Base-by-base conservation (phyloP, 2,888 invertebrate species). In the Steinernema scapterisci region DNA sequence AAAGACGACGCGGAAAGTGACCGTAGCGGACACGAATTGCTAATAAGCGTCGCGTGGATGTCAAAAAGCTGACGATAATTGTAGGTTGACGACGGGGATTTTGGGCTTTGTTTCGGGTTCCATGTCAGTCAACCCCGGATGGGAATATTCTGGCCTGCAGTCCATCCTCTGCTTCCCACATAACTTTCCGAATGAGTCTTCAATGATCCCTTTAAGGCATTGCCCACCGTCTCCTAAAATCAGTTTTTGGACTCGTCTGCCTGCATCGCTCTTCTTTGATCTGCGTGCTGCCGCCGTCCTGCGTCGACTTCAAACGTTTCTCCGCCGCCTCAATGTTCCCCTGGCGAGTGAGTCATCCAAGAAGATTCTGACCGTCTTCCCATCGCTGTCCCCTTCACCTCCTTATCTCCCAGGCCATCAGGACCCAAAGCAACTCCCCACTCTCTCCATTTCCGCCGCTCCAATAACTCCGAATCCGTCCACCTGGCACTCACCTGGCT, bases 31-130 rank as follows among this genome's bases (percentile, higher is more conserved):
- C 11, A 6, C 51, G 51, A 51, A 6, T 13, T 27, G 21, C 54
- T 54, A 54, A 54, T 54, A 19, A 21, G 54, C 54, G 25, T 54
- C 54, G 54, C 54, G 54, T 54, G 54, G 54, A 54, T 21, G 54
- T 54, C 54, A 54, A 54, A 54, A 54, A 54, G 54, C 54, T 23
- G 54, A 5, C 54, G 54, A 2, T 51, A 51, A 51, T 51, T 51
- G 51, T 19, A 44, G 9, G 45, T 44, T 44, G n/a, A n/a, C n/a
- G n/a, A n/a, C n/a, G n/a, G n/a, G n/a, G n/a, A n/a, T n/a, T n/a
- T n/a, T n/a, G n/a, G n/a, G n/a, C n/a, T n/a, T n/a, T n/a, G n/a
- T n/a, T n/a, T n/a, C n/a, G n/a, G n/a, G n/a, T n/a, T n/a, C n/a
- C n/a, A n/a, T n/a, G n/a, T n/a, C n/a, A n/a, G n/a, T n/a, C n/a